Evolutionary conservation across 2,888 invertebrate genomes (phyloP), one percentile per base, ranked within the genome.

Genomic region (Chrysotoxum bicinctum): DNA sequence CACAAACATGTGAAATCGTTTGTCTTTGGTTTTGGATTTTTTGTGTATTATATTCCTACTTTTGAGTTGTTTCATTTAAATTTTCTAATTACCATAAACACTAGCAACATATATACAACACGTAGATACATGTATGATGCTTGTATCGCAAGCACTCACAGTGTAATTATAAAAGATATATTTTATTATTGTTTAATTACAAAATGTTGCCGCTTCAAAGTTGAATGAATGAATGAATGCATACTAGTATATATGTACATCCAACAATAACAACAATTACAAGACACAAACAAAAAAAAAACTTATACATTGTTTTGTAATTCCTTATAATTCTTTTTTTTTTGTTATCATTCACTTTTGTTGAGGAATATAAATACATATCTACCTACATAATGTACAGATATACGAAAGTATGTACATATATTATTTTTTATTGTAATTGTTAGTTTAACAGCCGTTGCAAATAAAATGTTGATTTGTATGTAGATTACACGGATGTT

Each of bases 381-480:
- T 56, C 10, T 56, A 9, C 16, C 8, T 21, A 21, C n/a, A 30
- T 52, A 32, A n/a, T 9, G 9, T 32, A 26, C 26, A 26, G 26
- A n/a, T n/a, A n/a, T n/a, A n/a, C n/a, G n/a, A n/a, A n/a, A n/a
- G n/a, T n/a, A n/a, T n/a, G n/a, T 37, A 54, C 8, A 6, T 37
- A 32, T 62, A 62, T 62, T 80, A 75, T 72, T 68, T 85, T 81
- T 81, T 81, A 85, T 81, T 80, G 69, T 85, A 85, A 85, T 85
- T 81, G 85, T 85, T 81, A 81, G 85, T 76, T 81, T 73, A 85
- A 81, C 81, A 62, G 85, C 76, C 85, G 62, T 81, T 85, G 85
- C 76, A 81, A 72, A 85, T 73, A 81, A 85, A 85, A 85, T 81
- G 81, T 81, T 85, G 76, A 81, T 85, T 85, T 50, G 76, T 77